Conservation (phyloP, 1,140 invertebrate species). For the Pectinophora gossypiella region DNA sequence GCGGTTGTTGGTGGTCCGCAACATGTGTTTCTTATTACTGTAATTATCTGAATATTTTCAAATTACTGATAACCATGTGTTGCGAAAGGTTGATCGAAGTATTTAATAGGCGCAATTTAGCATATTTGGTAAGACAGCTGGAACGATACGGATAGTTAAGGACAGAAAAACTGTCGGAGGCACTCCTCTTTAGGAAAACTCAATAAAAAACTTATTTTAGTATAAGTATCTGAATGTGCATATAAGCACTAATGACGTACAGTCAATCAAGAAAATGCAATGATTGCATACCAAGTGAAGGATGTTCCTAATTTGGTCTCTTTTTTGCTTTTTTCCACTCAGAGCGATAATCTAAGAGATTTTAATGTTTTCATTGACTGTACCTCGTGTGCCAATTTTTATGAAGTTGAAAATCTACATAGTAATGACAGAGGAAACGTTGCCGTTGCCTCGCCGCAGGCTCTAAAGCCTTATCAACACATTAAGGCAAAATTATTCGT, state of each 20-base stretch:
- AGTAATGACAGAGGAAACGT: constrained; percentile 13
- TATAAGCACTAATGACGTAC: background rate
- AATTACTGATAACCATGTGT: too few species aligned
- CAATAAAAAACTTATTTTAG: background rate
- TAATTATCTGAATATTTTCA: too few species aligned
- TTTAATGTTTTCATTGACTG: background rate
- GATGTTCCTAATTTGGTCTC: background rate
- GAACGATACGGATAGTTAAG: background rate
- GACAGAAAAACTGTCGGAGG: background rate
- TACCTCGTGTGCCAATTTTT: constrained; percentile 6
- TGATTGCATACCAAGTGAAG: background rate
- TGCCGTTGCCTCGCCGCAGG: too few species aligned
- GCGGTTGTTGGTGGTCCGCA: too few species aligned
- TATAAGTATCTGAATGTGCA: background rate
- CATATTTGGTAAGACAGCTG: background rate
- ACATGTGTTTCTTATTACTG: too few species aligned
- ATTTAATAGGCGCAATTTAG: background rate
- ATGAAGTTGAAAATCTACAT: constrained; percentile 10
- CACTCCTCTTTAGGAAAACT: background rate
- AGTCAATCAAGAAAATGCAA: background rate
- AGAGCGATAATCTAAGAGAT: background rate
- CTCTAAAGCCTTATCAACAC: background rate
- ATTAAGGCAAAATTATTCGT: background rate
- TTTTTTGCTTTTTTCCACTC: background rate
- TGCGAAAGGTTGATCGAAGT: too few species aligned